These are phyloP conservation scores for Narcine bancroftii DNA, from an alignment of 2,113 vertebrate species.

Conservation along the genomic window DNA sequence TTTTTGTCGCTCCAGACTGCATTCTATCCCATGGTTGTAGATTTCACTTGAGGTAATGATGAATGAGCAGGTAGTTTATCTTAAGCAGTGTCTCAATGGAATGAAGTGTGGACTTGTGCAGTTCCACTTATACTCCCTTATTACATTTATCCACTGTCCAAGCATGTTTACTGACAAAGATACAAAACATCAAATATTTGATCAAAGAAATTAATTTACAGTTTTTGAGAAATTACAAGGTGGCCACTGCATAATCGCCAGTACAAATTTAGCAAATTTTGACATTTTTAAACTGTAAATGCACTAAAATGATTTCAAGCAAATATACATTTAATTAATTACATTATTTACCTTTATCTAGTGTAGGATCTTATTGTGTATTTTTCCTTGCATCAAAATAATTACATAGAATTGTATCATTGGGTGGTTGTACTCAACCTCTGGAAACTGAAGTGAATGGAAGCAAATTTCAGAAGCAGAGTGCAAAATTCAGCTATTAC, in stretches of 20 bases:
- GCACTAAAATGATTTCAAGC: slow-evolving; percentile 18
- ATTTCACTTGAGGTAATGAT: background rate
- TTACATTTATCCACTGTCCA: background rate
- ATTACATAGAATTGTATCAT: no score
- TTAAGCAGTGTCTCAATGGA: background rate
- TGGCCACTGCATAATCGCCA: background rate
- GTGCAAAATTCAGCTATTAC: no score
- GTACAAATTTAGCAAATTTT: background rate
- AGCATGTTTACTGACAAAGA: background rate
- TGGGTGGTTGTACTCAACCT: no score
- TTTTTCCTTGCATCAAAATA: no score
- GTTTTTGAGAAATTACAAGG: background rate
- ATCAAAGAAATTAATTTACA: background rate
- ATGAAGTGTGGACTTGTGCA: background rate
- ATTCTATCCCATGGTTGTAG: background rate
- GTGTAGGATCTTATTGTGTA: no score
- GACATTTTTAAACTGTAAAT: slow-evolving; percentile 18
- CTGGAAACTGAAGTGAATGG: no score
- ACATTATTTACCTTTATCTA: background rate
- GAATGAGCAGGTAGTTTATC: background rate
- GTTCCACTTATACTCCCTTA: background rate
- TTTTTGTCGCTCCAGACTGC: background rate
- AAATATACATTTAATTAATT: slow-evolving; percentile 6
- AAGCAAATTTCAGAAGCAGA: no score
- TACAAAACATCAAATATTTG: background rate